Conservation (phyloP, 2,888 invertebrate genomes). For the Drosophila borborema region DNA sequence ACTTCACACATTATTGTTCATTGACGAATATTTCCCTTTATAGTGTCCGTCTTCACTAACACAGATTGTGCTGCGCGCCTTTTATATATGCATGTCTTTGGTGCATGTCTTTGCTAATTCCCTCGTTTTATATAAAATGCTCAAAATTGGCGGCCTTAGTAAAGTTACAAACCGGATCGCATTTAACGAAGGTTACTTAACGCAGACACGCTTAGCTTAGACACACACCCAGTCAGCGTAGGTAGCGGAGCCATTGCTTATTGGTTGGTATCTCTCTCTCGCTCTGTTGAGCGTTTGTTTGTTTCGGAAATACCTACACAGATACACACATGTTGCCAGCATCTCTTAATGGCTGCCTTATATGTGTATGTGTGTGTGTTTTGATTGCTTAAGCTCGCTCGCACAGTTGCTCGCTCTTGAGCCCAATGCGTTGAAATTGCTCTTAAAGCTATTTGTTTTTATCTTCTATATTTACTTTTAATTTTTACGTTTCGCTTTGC, state of each 20-base stretch:
- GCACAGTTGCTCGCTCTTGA: slow-evolving; percentile 21
- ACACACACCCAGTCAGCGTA: not conserved
- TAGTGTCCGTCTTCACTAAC: not conserved
- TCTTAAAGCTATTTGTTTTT: slow-evolving; percentile 17
- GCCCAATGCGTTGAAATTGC: not conserved
- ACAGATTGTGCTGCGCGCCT: not conserved
- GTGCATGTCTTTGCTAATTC: not conserved
- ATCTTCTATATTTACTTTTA: not conserved
- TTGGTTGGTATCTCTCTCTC: not conserved
- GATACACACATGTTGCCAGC: not conserved
- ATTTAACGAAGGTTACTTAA: slow-evolving; percentile 3
- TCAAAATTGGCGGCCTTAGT: slow-evolving; percentile 9
- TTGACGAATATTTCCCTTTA: not conserved
- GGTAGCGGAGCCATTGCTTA: not conserved
- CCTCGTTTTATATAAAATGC: not conserved
- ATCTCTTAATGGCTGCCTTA: slow-evolving; percentile 18
- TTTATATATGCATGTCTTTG: not conserved
- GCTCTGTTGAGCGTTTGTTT: slow-evolving; percentile 28
- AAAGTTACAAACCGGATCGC: not conserved
- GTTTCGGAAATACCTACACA: slow-evolving; percentile 17
- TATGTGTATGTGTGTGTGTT: slow-evolving; percentile 7
- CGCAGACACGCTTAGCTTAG: not conserved
- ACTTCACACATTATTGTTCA: not conserved
- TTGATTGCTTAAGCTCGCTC: slow-evolving; percentile 1
- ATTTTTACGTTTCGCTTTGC: not conserved